Evolutionary conservation across 2,888 invertebrate species (phyloP).

Genomic region (Pterostichus niger): DNA sequence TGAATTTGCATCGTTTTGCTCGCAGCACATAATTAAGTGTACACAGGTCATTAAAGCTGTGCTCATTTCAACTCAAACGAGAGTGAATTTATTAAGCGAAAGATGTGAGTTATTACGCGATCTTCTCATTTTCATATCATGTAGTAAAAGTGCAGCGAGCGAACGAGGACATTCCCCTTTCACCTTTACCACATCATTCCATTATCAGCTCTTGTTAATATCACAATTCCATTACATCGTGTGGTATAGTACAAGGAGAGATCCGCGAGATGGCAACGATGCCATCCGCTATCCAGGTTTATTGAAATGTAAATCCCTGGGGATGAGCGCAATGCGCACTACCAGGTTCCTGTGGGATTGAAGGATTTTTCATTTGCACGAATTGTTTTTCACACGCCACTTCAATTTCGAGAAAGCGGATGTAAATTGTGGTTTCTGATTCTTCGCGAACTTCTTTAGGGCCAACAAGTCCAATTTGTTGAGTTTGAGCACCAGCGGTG

Average conservation of each 20-base stretch:
- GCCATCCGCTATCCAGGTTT: not conserved
- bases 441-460: not conserved
- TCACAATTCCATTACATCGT: not conserved
- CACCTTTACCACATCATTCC: too few relatives aligned
- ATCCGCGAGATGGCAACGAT: not conserved
- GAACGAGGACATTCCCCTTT: too few relatives aligned
- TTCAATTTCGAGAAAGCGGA: conserved; percentile 14
- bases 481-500: too few relatives aligned
- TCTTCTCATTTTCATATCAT: not conserved
- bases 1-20: too few relatives aligned
- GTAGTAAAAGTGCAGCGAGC: too few relatives aligned
- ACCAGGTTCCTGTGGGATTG: conserved; percentile 2
- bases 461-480: conserved; percentile 3
- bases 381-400: conserved; percentile 47
- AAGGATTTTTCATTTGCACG: conserved; percentile 51
- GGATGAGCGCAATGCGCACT: not conserved
- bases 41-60: not conserved
- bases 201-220: not conserved
- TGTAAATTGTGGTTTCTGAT: conserved; percentile 49
- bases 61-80: not conserved
- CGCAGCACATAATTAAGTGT: too few relatives aligned
- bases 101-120: too few relatives aligned
- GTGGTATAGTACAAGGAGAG: not conserved
- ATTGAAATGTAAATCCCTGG: conserved; percentile 52
- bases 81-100: too few relatives aligned